Evolutionary conservation across 2,888 invertebrate species (phyloP), one percentile per base, ranked within the genome.

Genomic region (Himalopsyche kuldschensis): DNA sequence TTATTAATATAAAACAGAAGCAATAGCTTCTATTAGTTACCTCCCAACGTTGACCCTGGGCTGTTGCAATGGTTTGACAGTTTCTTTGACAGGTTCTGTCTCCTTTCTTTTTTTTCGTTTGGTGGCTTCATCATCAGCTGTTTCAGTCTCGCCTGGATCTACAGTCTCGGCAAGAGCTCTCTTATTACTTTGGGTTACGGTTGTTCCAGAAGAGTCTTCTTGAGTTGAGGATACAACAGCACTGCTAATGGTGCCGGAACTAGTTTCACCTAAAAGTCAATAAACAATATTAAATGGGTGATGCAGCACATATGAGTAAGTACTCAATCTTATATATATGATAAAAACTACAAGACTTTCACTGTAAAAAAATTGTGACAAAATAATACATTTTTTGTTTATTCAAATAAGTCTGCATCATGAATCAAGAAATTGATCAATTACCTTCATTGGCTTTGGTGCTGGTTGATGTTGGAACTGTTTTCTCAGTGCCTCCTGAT

Each of bases 21-120:
- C 31, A 31, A 17, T 4, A 4, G 15, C 4, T 31, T 27, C 11
- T 30, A 5, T 76, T 77, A 47, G 8, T 63, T 75, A 87, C 87
- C 86, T 82, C 87, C 89, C 81, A 87, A 87, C 87, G 87, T 90
- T 88, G 87, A 89, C 87, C 87, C 89, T 89, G 78, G 90, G 87
- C 88, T 86, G 87, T 84, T 90, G 89, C 81, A 90, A 91, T 88
- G 91, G 89, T 88, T 90, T 91, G 88, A 92, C 91, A 90, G 90
- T 89, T 84, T 93, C 92, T 90, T 94, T 94, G 86, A 91, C 89
- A 82, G 91, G 91, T 85, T 94, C 93, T 46, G 93, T 92, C 80
- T 96, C 96, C 88, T 96, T 96, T 89, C 96, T 94, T 89, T 96
- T 96, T 81, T 94, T 93, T 86, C 94, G 94, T 55, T 91, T 92